A percentile compares a stretch with the other conserved stretches of the same genome.
phyloP scores from a whole-genome alignment of 2,113 vertebrate genomes.

The Epinephelus cyanopodus region DNA sequence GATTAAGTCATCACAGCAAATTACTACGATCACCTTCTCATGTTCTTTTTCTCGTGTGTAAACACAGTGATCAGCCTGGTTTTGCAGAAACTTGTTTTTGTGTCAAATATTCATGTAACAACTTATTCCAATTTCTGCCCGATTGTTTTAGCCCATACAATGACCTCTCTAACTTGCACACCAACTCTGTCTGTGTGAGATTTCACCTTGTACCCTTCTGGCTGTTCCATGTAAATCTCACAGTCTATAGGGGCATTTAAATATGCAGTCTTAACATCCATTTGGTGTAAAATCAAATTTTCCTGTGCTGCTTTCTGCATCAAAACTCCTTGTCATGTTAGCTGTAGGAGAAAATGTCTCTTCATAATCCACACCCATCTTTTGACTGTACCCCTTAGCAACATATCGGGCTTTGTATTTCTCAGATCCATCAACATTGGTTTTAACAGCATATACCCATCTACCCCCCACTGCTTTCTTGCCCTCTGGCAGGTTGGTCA shows the following conservation, averaged over 20 bases:
- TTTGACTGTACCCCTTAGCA: neutral
- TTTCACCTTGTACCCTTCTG: neutral
- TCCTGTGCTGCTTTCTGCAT: constrained; percentile 12
- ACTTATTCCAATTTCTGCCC: too few relatives aligned
- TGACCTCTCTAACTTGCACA: too few relatives aligned
- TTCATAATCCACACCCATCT: neutral
- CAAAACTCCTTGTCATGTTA: neutral
- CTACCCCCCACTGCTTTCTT: constrained; percentile 12
- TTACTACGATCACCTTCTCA: too few relatives aligned
- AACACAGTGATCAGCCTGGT: too few relatives aligned
- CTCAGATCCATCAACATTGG: neutral
- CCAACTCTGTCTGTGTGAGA: neutral
- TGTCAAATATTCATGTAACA: too few relatives aligned
- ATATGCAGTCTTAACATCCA: neutral
- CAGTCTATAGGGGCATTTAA: constrained; percentile 4
- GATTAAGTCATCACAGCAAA: neutral
- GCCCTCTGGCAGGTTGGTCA: neutral
- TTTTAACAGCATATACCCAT: neutral
- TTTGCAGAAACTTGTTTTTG: too few relatives aligned
- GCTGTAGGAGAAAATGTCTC: constrained; percentile 4
- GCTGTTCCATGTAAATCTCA: constrained; percentile 7
- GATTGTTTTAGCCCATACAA: too few relatives aligned
- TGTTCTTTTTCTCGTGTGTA: too few relatives aligned
- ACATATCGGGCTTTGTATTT: neutral
- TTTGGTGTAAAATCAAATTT: neutral